Conservation (phyloP, 2,113 vertebrate genomes). For the Indicator maculatus region DNA sequence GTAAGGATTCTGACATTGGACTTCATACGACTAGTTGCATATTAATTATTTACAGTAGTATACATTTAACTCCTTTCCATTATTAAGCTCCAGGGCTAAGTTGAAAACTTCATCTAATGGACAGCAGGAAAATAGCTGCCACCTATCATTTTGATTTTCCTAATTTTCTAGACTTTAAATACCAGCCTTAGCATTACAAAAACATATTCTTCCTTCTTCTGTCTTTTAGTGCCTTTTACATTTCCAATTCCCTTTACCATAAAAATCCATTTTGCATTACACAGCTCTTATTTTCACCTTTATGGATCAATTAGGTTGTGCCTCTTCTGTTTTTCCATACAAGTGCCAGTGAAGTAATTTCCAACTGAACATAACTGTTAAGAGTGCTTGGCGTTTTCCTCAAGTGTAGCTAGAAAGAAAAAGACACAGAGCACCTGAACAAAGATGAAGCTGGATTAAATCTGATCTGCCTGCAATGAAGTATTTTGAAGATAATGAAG, state of each 20-base stretch:
- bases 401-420: conserved; percentile 31
- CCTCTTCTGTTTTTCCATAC: conserved; percentile 16
- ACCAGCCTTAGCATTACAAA: background rate
- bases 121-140: background rate
- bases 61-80: background rate
- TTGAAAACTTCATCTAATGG: background rate
- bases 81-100: background rate
- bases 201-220: background rate
- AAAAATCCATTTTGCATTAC: conserved; percentile 43
- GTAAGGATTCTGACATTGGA: background rate
- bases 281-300: conserved; percentile 56
- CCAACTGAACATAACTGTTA: background rate
- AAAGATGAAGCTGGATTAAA: background rate
- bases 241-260: conserved; percentile 29
- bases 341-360: conserved; percentile 49
- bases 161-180: background rate
- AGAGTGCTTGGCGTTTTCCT: conserved; percentile 8
- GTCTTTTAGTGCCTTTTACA: background rate
- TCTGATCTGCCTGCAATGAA: background rate
- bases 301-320: conserved; percentile 56
- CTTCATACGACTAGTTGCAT: background rate
- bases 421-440: background rate
- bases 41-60: conserved; percentile 12
- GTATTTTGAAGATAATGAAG: conserved; percentile 7
- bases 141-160: background rate